Conservation (phyloP, 2,888 invertebrate species). For the Dicyrtomina minuta region DNA sequence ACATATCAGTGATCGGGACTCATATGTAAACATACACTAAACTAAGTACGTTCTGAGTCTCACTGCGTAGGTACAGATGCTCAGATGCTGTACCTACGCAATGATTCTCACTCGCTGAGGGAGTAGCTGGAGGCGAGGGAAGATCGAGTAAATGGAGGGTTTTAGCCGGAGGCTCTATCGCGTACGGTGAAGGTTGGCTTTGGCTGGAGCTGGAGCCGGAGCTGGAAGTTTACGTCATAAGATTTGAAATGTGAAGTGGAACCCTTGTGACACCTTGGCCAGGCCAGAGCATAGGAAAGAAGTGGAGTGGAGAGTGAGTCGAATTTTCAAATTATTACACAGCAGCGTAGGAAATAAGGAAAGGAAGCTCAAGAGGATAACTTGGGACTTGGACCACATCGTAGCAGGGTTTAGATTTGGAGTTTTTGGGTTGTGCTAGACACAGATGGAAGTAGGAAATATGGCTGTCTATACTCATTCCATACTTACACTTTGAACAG, state of each 20-base stretch:
- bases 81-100: not conserved
- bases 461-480: too few relatives aligned
- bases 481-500: too few relatives aligned
- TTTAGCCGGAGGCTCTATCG: conserved; percentile 11
- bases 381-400: not conserved
- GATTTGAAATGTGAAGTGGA: conserved; percentile 11
- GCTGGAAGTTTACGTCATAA: not conserved
- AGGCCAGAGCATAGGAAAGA: not conserved
- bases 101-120: not conserved
- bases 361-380: not conserved
- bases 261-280: conserved; percentile 14
- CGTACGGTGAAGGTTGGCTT: not conserved
- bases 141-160: conserved; percentile 13
- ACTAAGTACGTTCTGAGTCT: not conserved
- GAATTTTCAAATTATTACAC: conserved; percentile 4
- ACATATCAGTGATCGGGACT: not conserved
- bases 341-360: not conserved
- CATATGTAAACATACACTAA: not conserved
- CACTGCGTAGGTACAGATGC: not conserved
- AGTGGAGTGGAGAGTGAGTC: conserved; percentile 16
- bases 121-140: conserved; percentile 18
- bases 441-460: too few relatives aligned
- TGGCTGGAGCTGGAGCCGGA: not conserved
- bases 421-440: too few relatives aligned
- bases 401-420: too few relatives aligned